Evolutionary conservation across 2,888 invertebrate species (phyloP), one percentile per base, ranked within the genome.

Genomic region (Rotaria socialis): DNA sequence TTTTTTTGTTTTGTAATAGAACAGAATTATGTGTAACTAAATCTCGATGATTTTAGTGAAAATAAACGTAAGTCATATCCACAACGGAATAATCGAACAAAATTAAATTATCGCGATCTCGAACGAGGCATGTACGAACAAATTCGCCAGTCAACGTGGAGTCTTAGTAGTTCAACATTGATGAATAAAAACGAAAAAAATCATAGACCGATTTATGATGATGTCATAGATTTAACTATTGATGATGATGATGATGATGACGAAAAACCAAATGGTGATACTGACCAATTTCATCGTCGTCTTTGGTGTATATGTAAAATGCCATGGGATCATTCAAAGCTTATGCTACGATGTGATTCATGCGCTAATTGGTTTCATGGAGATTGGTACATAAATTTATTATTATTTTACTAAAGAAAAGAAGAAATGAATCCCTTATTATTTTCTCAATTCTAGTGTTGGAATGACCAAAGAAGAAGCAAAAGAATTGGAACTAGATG

Each of bases 111-210:
- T 22, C 55, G 55, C 47, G 80, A 47, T 80, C 43, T 80, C n/a
- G 47, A 80, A 80, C 80, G 80, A 47, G 80, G 80, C 24, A 80
- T 80, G 80, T 80, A 80, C 14, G 80, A n/a, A 5, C 47, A 80
- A 4, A 80, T 43, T n/a, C 47, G 35, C 11, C 10, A 80, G n/a
- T 24, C 80, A 47, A 47, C 47, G 8, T 24, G 24, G 11, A 19
- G 8, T 47, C 24, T 8, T 80, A 14, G n/a, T n/a, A 22, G 8
- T 80, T 14, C 47, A 16, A 19, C 43, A n/a, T n/a, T 19, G 24
- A 16, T n/a, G 0, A 24, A 67, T 35, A 27, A 67, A 6, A 67
- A 67, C 19, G 55, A 55, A 55, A 19, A 55, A 19, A 22, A 55
- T 3, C 19, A 55, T 22, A 4, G 19, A 22, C 55, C 2, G 22